A percentile compares a stretch with the other conserved stretches of the same genome.
Evolutionary conservation across 2,797 vertebrate species (phyloP).

Genomic region (Eurystomus glaucurus): DNA sequence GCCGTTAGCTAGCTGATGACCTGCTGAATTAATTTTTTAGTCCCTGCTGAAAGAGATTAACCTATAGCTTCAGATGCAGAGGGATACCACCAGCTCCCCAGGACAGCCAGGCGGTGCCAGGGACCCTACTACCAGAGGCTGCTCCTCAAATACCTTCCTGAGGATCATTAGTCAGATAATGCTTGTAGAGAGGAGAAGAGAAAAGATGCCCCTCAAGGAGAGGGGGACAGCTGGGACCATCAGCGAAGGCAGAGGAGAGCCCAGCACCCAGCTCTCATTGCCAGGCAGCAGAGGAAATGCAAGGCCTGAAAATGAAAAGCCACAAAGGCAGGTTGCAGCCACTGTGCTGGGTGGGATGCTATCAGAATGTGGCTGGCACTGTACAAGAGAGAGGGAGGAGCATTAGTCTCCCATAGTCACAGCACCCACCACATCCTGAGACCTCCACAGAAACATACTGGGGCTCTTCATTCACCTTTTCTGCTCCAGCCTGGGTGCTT

Average conservation of each 20-base stretch:
- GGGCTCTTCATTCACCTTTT: background rate
- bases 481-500: background rate
- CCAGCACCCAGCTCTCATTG: background rate
- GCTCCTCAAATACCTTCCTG: background rate
- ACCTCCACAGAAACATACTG: background rate
- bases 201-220: background rate
- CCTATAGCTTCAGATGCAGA: background rate
- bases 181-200: background rate
- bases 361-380: background rate
- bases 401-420: too few relatives aligned
- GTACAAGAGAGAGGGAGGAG: background rate
- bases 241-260: background rate
- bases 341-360: accelerated
- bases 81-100: background rate
- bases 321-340: background rate
- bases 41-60: background rate
- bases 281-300: background rate
- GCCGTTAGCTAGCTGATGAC: background rate
- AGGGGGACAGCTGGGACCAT: background rate
- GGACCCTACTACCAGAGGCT: background rate
- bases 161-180: background rate
- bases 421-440: accelerated
- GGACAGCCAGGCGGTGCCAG: background rate
- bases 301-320: background rate
- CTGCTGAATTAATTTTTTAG: background rate